A percentile compares a stretch with the other conserved stretches of the same genome.
phyloP scores from a whole-genome alignment of 1,140 invertebrate species.

The Melitaea cinxia region DNA sequence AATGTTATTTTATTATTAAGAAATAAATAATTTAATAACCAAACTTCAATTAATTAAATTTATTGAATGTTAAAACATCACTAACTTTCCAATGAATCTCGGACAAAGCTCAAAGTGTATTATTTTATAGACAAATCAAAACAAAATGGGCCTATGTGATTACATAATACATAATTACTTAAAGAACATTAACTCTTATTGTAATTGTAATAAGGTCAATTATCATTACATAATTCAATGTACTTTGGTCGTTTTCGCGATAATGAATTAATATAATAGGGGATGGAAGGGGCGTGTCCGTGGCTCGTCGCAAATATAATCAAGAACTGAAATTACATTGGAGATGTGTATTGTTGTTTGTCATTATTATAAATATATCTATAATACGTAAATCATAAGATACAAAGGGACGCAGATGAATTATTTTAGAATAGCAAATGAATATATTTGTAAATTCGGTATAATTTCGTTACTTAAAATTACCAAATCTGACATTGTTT shows the following conservation, averaged over 20 bases:
- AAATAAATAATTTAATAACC: conserved; percentile 62
- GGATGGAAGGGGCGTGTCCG: conserved; percentile 77
- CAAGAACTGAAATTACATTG: conserved; percentile 57
- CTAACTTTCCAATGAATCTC: conserved; percentile 71
- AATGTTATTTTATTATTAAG: conserved; percentile 27
- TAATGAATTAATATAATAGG: conserved; percentile 69
- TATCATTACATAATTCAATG: conserved; percentile 24
- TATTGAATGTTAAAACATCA: conserved; percentile 75
- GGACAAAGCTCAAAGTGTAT: conserved; percentile 80
- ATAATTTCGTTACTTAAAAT: no score
- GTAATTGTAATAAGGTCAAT: conserved; percentile 39
- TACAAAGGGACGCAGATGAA: neutral
- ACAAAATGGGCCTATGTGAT: conserved; percentile 47
- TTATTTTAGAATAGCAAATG: neutral
- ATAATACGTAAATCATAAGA: neutral
- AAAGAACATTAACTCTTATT: conserved; percentile 31
- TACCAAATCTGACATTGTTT: no score
- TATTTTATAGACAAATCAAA: conserved; percentile 80
- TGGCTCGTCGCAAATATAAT: conserved; percentile 79
- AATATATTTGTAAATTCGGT: no score
- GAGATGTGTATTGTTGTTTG: conserved; percentile 34
- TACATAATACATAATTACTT: conserved; percentile 49
- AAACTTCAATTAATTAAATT: conserved; percentile 81
- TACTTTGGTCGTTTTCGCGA: conserved; percentile 51
- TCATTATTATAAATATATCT: conserved; percentile 10